phyloP scores from a whole-genome alignment of 2,888 invertebrate genomes.

The Noctua pronuba region DNA sequence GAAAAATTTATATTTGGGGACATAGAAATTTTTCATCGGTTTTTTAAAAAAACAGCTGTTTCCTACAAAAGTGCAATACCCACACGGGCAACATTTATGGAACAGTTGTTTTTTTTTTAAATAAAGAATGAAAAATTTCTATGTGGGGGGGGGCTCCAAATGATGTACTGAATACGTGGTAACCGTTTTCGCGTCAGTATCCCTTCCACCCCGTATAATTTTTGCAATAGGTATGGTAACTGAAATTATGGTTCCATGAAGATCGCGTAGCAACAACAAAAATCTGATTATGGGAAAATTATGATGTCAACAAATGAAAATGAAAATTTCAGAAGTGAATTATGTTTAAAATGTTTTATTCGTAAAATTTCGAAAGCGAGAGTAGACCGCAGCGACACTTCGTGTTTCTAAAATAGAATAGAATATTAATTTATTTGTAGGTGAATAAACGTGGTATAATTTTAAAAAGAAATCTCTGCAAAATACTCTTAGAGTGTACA shows the following conservation, averaged over 20 bases:
- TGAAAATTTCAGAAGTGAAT: not conserved
- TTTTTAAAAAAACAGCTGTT: too few species aligned
- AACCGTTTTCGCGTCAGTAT: too few species aligned
- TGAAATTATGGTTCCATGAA: not conserved
- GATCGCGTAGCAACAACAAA: not conserved
- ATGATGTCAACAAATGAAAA: not conserved
- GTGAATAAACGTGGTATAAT: not conserved
- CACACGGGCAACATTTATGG: too few species aligned
- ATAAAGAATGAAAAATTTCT: too few species aligned
- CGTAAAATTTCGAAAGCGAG: not conserved
- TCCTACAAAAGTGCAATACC: too few species aligned
- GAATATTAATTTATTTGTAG: not conserved
- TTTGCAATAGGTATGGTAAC: not conserved
- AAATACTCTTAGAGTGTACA: too few species aligned
- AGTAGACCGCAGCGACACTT: not conserved
- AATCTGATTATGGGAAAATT: not conserved
- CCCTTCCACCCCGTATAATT: not conserved
- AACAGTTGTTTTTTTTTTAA: too few species aligned
- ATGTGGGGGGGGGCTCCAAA: too few species aligned
- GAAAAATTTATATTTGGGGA: too few species aligned
- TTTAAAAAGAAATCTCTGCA: not conserved
- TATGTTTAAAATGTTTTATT: constrained; percentile 13
- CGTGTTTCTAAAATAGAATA: not conserved
- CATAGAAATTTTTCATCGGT: too few species aligned
- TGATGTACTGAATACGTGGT: too few species aligned